phyloP scores from a whole-genome alignment of 2,888 invertebrate species.

The Cryptocephalus primarius region DNA sequence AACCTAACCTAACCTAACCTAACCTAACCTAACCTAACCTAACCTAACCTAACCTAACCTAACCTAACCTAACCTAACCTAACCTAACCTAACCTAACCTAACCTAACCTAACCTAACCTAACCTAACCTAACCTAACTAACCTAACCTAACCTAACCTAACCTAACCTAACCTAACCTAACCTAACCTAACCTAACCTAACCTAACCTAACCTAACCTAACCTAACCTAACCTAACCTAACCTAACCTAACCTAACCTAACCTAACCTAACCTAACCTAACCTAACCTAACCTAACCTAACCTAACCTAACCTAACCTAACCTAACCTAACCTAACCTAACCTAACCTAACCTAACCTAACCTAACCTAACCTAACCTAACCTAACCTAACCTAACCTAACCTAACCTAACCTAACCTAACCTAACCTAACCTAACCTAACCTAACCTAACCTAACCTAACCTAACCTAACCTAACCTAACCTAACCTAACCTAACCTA shows the following conservation, averaged over 20 bases:
- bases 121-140: conserved; percentile 11
- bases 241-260: conserved; percentile 6
- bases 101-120: conserved; percentile 11
- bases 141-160: conserved; percentile 14
- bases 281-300: conserved; percentile 9
- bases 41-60: conserved; percentile 11
- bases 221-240: conserved; percentile 4
- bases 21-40: conserved; percentile 13
- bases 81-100: conserved; percentile 5
- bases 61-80: conserved; percentile 5
- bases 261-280: conserved; percentile 7
- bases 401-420: no score
- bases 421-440: conserved; percentile 9
- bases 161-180: conserved; percentile 8
- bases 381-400: conserved; percentile 10
- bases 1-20: conserved; percentile 13
- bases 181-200: conserved; percentile 8
- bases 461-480: conserved; percentile 11
- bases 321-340: conserved; percentile 13
- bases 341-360: conserved; percentile 12
- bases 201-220: conserved; percentile 6
- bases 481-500: conserved; percentile 13
- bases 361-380: conserved; percentile 12
- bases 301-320: conserved; percentile 9
- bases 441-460: conserved; percentile 15